Conservation (phyloP, 2,797 vertebrate genomes). For the Gymnothorax reevesii region DNA sequence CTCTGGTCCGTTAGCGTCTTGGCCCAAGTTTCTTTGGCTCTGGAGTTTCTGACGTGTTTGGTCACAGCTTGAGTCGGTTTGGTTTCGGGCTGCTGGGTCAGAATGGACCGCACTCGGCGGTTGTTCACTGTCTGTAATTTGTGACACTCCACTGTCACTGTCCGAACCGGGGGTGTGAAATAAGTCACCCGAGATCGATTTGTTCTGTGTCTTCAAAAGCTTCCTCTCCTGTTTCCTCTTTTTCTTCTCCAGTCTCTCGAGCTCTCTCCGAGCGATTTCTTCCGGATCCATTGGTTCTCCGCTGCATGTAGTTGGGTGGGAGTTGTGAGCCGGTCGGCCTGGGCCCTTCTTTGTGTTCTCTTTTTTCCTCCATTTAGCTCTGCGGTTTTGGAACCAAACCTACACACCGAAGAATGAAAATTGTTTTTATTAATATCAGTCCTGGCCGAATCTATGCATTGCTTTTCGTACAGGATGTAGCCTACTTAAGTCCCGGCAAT, state of each 20-base stretch:
- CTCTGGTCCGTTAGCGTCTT: slow-evolving; percentile 62
- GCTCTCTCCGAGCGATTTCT: slow-evolving; percentile 92
- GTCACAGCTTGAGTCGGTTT: slow-evolving; percentile 70
- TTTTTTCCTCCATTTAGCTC: slow-evolving; percentile 98
- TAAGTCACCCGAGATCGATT: slow-evolving; percentile 78
- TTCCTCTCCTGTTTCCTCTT: slow-evolving; percentile 93
- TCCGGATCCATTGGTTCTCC: slow-evolving; percentile 97
- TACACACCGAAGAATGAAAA: slow-evolving; percentile 72
- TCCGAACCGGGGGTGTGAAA: slow-evolving; percentile 92
- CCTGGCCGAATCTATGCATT: slow-evolving; percentile 37
- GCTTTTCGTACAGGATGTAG: slow-evolving; percentile 15
- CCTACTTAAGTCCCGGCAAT: slow-evolving; percentile 20
- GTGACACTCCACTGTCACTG: slow-evolving; percentile 89
- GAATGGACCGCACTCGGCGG: slow-evolving; percentile 46
- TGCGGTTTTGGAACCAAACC: slow-evolving; percentile 98
- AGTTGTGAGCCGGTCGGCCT: slow-evolving; percentile 94
- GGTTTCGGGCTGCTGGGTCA: slow-evolving; percentile 50
- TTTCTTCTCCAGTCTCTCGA: slow-evolving; percentile 92
- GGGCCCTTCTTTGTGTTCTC: slow-evolving; percentile 98
- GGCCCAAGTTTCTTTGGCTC: slow-evolving; percentile 74
- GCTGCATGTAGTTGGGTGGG: slow-evolving; percentile 95
- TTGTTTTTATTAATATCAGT: slow-evolving; percentile 59
- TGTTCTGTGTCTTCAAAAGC: slow-evolving; percentile 86
- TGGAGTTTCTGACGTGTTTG: slow-evolving; percentile 68
- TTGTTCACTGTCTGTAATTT: slow-evolving; percentile 81